These are phyloP conservation scores for Crossaster papposus DNA, from an alignment of 53 echinoderm and acorn worm species.

Conservation along the genomic window DNA sequence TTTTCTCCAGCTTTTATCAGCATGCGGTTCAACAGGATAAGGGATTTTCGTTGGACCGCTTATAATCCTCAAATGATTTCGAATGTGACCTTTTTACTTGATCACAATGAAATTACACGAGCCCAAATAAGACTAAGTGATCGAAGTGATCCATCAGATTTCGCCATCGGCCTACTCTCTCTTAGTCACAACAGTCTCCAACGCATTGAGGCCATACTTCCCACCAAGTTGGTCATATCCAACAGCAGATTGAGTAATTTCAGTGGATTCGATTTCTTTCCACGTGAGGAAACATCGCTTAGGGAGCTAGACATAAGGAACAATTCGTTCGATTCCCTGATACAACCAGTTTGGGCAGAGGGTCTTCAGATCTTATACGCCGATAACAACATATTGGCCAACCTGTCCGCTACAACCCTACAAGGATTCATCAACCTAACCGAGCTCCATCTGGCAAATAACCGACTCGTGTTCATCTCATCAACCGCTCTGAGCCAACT, in stretches of 20 bases:
- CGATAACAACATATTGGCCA: slow-evolving; percentile 23
- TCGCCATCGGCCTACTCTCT: neutral
- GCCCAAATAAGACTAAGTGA: accelerated
- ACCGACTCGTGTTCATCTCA: slow-evolving; percentile 40
- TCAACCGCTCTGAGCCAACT: slow-evolving; percentile 11
- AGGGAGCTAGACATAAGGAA: neutral
- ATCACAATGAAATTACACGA: neutral
- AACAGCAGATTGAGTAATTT: neutral
- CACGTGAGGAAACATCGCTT: neutral
- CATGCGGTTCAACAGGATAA: slow-evolving; percentile 18
- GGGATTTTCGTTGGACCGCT: neutral
- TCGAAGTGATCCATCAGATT: accelerated
- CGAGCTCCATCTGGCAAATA: slow-evolving; percentile 43
- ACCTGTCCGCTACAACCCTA: slow-evolving; percentile 37
- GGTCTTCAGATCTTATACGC: slow-evolving; percentile 25
- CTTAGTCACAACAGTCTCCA: neutral
- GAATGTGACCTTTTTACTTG: neutral
- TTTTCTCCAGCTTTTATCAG: neutral
- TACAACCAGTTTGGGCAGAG: slow-evolving; percentile 40
- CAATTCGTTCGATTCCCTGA: slow-evolving; percentile 42
- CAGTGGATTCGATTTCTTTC: neutral
- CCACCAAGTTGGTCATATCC: neutral
- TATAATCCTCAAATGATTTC: neutral
- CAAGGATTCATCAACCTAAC: slow-evolving; percentile 28
- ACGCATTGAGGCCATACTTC: neutral